Conservation (phyloP, 2,888 invertebrate species). For the Labia minor region DNA sequence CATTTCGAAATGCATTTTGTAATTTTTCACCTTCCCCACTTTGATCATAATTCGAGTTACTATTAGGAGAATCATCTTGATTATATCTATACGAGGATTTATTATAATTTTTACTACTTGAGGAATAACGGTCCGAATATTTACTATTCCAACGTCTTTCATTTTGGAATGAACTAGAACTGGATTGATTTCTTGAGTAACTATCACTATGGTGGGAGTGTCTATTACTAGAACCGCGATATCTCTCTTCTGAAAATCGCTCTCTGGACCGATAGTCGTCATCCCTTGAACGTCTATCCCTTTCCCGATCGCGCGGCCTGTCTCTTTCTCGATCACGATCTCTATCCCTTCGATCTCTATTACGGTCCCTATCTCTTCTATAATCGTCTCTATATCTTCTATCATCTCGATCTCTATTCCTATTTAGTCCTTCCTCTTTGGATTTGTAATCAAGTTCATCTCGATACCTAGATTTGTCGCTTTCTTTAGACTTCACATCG, state of each 20-base stretch:
- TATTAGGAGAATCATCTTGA: neutral
- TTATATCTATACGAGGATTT: neutral
- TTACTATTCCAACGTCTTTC: neutral
- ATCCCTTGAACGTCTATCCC: neutral
- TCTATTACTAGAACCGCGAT: neutral
- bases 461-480: constrained; percentile 18
- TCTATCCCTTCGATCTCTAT: constrained; percentile 15
- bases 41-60: neutral
- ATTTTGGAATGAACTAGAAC: constrained; percentile 13
- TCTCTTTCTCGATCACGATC: constrained; percentile 16
- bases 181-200: neutral
- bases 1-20: constrained; percentile 66
- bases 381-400: constrained; percentile 19
- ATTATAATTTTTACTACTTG: neutral
- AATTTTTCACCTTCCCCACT: constrained; percentile 20
- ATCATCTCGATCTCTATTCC: constrained; percentile 22
- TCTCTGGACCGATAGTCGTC: neutral
- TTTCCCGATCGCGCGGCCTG: constrained; percentile 8
- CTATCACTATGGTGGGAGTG: neutral
- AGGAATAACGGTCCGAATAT: neutral
- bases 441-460: constrained; percentile 20
- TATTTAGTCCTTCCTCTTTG: neutral
- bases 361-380: constrained; percentile 13
- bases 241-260: constrained; percentile 16
- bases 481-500: constrained; percentile 14